A percentile compares a stretch with the other conserved stretches of the same genome.
phyloP scores from a whole-genome alignment of 2,797 vertebrate genomes.

The Diplodus puntazzo region DNA sequence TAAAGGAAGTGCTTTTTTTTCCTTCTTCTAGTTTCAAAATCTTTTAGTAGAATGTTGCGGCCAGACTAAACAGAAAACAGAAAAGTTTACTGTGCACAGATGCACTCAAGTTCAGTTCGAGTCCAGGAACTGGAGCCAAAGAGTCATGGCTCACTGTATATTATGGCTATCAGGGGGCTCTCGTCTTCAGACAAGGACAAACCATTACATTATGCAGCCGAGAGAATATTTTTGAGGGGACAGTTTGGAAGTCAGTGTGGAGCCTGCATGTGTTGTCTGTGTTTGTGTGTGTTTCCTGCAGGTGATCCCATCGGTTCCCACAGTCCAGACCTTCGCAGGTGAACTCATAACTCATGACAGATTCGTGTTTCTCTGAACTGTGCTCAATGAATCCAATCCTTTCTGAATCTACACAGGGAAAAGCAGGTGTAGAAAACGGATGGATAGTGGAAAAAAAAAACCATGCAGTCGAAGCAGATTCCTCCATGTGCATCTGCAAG shows the following conservation, averaged over 20 bases:
- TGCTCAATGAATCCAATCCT: not conserved
- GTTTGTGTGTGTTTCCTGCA: conserved; percentile 33
- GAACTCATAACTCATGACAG: not conserved
- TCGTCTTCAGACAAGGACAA: conserved; percentile 78
- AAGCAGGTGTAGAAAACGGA: not conserved
- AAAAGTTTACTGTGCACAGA: conserved; percentile 79
- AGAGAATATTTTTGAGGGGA: conserved; percentile 55
- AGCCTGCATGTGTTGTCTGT: conserved; percentile 37
- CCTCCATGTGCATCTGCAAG: not conserved
- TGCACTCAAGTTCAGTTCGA: conserved; percentile 70
- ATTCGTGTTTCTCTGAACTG: not conserved
- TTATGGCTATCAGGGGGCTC: conserved; percentile 73
- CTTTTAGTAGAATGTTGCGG: conserved; percentile 57
- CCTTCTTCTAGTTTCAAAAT: conserved; percentile 59
- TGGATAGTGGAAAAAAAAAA: not conserved
- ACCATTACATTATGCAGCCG: conserved; percentile 70
- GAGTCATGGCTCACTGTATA: conserved; percentile 75
- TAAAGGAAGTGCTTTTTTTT: conserved; percentile 53
- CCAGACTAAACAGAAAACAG: conserved; percentile 81
- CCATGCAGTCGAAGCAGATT: not conserved
- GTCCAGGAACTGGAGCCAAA: conserved; percentile 76
- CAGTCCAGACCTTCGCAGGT: conserved; percentile 42
- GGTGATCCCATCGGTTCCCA: conserved; percentile 53
- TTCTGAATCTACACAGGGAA: not conserved
- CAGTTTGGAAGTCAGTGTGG: conserved; percentile 46